Conservation (phyloP, 2,888 invertebrate genomes). For the Ophonus ardosiacus region DNA sequence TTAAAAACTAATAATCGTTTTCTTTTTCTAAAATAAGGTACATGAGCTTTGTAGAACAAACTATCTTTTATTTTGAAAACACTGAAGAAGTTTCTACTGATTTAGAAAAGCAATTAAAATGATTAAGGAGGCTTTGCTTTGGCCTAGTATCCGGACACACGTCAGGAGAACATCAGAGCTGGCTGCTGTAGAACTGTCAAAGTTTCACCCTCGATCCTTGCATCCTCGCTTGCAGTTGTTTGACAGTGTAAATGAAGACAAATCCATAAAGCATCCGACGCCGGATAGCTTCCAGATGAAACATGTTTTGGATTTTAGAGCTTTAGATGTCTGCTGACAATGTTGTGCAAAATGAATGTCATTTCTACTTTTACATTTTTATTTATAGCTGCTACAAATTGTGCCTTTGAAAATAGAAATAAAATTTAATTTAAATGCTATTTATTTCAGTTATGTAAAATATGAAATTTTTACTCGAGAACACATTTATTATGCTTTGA, state of each 20-base stretch:
- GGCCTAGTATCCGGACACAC: neutral
- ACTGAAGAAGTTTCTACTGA: neutral
- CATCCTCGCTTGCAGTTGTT: conserved; percentile 43
- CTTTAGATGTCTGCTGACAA: conserved; percentile 51
- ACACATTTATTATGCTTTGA: neutral
- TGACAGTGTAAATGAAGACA: conserved; percentile 57
- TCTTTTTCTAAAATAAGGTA: neutral
- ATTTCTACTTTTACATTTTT: conserved; percentile 36
- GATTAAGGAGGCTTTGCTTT: neutral
- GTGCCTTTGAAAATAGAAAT: conserved; percentile 16
- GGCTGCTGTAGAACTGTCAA: conserved; percentile 25
- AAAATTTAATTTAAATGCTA: conserved; percentile 39
- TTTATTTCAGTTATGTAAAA: conserved; percentile 22
- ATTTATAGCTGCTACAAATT: conserved; percentile 40
- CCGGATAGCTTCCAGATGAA: conserved; percentile 34
- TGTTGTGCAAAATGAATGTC: conserved; percentile 43
- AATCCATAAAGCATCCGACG: conserved; percentile 40
- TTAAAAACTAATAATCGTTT: neutral
- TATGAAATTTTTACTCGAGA: conserved; percentile 1
- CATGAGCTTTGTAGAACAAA: neutral
- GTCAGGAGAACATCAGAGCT: neutral
- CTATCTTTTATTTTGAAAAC: conserved; percentile 10
- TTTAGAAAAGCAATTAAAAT: conserved; percentile 24
- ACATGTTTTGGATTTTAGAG: conserved; percentile 58
- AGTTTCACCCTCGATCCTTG: conserved; percentile 21